Evolutionary conservation across 2,797 vertebrate species (phyloP), one percentile per base, ranked within the genome.

Genomic region (Prunella strophiata): DNA sequence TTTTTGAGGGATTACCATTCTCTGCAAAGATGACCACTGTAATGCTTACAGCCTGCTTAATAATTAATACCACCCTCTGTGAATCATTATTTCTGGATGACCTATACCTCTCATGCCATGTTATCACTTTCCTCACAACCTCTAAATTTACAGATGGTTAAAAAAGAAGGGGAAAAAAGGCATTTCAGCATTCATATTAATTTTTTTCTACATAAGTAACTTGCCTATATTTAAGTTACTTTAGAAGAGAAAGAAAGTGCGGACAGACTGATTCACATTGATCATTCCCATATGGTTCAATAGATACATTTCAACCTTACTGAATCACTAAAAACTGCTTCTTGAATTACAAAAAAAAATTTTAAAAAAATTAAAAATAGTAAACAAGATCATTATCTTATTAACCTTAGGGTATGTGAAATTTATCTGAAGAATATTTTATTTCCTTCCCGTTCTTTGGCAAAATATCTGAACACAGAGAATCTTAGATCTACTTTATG

Each of bases 391-490:
- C 51, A 85, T 82, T 72, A 79, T 59, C 70, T 97, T 95, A 90
- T 79, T 91, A 95, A 94, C 68, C 55, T 97, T 98, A 98, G 98
- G 89, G 97, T 97, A 97, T 81, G 75, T 96, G 96, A 98, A 98
- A 97, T 98, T 98, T 97, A 98, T 96, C 98, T 94, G 86, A 97
- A 97, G 96, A 97, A 54, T 55, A 38, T 94, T 97, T 96, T 90
- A 94, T 89, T 90, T 96, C 83, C 91, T 95, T 94, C 78, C 74
- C 17, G 47, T 55, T 93, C 42, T 25, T 42, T 43, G 27, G 68
- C 61, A 96, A 97, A 97, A 94, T 96, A 97, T 91, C 95, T 91
- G 93, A 96, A 93, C 96, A 97, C 96, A 96, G 76, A 94, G 77
- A 95, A 66, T 98, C 96, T 97, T 91, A 94, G 80, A 66, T 95